These are phyloP conservation scores for Gasterosteus nipponicus DNA, from an alignment of 2,113 vertebrate genomes.

Conservation along the genomic window DNA sequence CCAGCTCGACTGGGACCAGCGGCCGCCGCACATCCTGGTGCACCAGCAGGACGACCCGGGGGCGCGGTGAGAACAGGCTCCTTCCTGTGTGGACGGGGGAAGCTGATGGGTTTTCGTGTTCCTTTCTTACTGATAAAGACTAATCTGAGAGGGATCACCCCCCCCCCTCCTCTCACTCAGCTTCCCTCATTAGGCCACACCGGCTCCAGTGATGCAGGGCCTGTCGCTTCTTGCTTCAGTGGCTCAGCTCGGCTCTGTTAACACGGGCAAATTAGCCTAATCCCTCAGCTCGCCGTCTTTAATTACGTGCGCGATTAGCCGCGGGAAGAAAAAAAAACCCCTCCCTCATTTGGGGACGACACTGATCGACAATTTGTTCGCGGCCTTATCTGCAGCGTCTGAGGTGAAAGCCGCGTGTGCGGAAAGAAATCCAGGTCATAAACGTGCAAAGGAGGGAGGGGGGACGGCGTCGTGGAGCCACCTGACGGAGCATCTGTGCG, in stretches of 20 bases:
- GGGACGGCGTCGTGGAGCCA: background rate
- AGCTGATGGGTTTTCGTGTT: constrained; percentile 24
- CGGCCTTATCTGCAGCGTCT: constrained; percentile 1
- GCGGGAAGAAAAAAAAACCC: constrained; percentile 32
- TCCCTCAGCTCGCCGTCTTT: constrained; percentile 61
- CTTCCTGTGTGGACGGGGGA: background rate
- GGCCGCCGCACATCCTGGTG: constrained; percentile 48
- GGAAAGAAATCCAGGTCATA: constrained; percentile 8
- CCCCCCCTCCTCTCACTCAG: background rate
- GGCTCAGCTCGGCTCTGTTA: constrained; percentile 52
- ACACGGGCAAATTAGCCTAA: constrained; percentile 59
- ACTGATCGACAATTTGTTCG: constrained; percentile 38
- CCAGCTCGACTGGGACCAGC: constrained; percentile 61
- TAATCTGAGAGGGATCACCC: constrained; percentile 46
- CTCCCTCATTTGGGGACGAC: constrained; percentile 32
- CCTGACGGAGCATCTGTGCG: background rate
- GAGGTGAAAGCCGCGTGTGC: constrained; percentile 18
- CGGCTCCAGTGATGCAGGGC: constrained; percentile 34
- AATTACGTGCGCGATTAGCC: constrained; percentile 65
- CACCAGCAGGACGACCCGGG: constrained; percentile 17
- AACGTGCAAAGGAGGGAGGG: background rate
- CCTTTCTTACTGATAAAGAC: constrained; percentile 45
- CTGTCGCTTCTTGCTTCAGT: constrained; percentile 43
- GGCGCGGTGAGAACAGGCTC: background rate
- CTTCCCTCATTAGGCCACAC: constrained; percentile 42